Base-by-base conservation (phyloP, 2,797 vertebrate genomes). In the Psittacula derbiana region DNA sequence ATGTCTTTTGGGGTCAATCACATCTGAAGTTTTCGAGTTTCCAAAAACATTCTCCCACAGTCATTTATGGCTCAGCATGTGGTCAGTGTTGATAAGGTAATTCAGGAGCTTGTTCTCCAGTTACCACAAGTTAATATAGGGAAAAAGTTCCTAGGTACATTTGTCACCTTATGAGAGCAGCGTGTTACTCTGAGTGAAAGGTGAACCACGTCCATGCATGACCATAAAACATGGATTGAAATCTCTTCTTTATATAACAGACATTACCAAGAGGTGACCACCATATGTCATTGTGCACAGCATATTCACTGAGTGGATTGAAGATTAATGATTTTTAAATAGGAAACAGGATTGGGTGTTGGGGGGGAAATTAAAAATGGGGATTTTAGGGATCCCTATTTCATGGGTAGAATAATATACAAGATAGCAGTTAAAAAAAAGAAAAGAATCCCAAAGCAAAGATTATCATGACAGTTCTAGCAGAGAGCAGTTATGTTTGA, bases 241-340 rank as follows among this genome's bases (percentile, higher is more conserved):
- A 83, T 70, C 12, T 73, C 62, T 50, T 64, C 86, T 88, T 95
- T 93, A 80, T 33, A 46, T 93, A 95, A 95, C 60, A 90, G 58
- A 62, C 38, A 47, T 36, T 72, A 81, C 36, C 88, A 80, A 94
- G 90, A 86, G 52, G 38, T 62, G 89, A 76, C 40, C 47, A 61
- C 38, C 65, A 38, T 10, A 53, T 70, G 61, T 86, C 76, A 62
- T 8, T 24, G 53, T 64, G 91, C 46, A 62, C 21, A 86, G 67
- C 49, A 38, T 25, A 57, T 36, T 84, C 64, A 44, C 38, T 61
- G 60, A 55, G 60, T 1, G 3, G 74, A 86, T 5, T 71, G 78
- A 86, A 86, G 46, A 53, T 64, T 82, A 74, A 72, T 36, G 27
- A 41, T 80, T 94, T 94, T 85, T 80, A 90, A 80, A 87, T 41